Conservation (phyloP, 1,140 invertebrate genomes). For the Sesamia nonagrioides region DNA sequence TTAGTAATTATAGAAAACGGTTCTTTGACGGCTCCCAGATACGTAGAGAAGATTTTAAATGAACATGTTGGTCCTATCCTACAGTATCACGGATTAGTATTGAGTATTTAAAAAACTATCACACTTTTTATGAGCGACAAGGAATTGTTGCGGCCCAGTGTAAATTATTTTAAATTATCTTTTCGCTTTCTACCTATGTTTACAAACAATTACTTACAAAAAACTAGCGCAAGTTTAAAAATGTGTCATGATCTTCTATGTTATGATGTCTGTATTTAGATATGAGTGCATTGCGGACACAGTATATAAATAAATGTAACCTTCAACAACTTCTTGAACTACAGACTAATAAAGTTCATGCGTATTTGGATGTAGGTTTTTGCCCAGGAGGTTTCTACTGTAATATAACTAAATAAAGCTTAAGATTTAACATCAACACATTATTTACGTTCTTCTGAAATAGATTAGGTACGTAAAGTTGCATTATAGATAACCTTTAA, state of each 20-base stretch:
- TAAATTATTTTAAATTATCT: not conserved
- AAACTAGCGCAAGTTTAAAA: constrained; percentile 22
- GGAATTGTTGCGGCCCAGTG: no score
- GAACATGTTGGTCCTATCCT: no score
- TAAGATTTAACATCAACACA: not conserved
- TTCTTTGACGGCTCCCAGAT: no score
- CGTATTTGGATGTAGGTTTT: not conserved
- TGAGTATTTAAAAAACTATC: no score
- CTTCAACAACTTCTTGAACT: constrained; percentile 23
- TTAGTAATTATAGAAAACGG: no score
- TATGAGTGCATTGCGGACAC: constrained; percentile 30
- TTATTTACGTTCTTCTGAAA: not conserved
- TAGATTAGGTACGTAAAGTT: not conserved
- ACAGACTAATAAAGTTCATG: not conserved
- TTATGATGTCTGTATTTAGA: constrained; percentile 24
- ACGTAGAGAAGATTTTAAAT: no score
- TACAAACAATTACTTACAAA: not conserved
- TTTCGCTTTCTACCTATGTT: no score
- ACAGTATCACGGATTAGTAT: no score
- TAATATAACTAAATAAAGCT: no score
- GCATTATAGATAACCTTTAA: not conserved
- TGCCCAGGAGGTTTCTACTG: not conserved
- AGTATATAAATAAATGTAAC: constrained; percentile 25
- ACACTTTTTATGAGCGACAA: no score
- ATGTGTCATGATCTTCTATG: not conserved